Conservation (phyloP, 2,113 vertebrate species). For the Brienomyrus longianalis region DNA sequence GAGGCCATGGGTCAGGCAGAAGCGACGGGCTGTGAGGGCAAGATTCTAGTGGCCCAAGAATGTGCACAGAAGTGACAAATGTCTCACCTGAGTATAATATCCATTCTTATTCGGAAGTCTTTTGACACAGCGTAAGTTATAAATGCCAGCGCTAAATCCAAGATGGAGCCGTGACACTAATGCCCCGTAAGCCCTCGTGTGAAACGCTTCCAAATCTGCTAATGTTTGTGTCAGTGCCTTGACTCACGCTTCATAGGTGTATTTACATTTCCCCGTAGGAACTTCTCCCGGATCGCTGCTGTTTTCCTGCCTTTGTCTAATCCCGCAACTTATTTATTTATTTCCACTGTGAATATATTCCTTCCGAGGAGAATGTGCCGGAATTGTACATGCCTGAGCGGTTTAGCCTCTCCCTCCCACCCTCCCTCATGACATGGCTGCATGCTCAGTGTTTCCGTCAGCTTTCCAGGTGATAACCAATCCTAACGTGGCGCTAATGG, state of each 20-base stretch:
- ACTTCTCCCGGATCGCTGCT: conserved; percentile 25
- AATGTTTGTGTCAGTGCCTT: conserved; percentile 7
- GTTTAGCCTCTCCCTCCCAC: not conserved
- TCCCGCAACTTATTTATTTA: conserved; percentile 27
- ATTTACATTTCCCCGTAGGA: not conserved
- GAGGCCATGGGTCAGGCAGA: not conserved
- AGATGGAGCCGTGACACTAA: not conserved
- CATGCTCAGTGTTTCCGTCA: not conserved
- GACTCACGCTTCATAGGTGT: not conserved
- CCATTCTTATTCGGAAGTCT: not conserved
- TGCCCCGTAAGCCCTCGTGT: conserved; percentile 8
- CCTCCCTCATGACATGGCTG: not conserved
- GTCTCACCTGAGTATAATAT: not conserved
- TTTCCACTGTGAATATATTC: conserved; percentile 47
- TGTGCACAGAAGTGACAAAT: not conserved
- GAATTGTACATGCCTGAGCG: not conserved
- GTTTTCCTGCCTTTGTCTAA: conserved; percentile 31
- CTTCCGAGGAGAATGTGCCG: conserved; percentile 10
- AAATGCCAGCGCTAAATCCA: conserved; percentile 14
- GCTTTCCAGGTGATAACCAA: not conserved
- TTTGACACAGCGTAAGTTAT: conserved; percentile 1
- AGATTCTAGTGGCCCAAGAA: not conserved
- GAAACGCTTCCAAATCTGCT: conserved; percentile 3
- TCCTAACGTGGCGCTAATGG: not conserved
- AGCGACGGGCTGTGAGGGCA: not conserved